These are phyloP conservation scores for Cheilosia vernalis DNA, from an alignment of 2,888 invertebrate species.

Conservation along the genomic window DNA sequence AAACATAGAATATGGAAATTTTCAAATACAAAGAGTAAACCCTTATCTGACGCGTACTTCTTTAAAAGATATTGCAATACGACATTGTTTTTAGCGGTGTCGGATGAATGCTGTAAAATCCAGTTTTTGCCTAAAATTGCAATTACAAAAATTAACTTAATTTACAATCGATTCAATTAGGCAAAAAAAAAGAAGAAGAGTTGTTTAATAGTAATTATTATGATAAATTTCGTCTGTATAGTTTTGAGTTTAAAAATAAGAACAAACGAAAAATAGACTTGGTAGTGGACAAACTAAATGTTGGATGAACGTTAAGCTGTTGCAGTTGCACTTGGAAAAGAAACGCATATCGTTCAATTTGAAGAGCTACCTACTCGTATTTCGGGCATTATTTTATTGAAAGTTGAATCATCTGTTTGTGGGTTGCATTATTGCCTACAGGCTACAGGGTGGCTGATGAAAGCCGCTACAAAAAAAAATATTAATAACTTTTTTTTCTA, in stretches of 20 bases:
- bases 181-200: slow-evolving; percentile 29
- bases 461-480: too few relatives aligned
- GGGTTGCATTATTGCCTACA: too few relatives aligned
- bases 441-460: too few relatives aligned
- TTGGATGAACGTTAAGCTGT: neutral
- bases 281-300: slow-evolving; percentile 38
- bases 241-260: slow-evolving; percentile 19
- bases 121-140: slow-evolving; percentile 92
- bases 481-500: too few relatives aligned
- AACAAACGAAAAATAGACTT: slow-evolving; percentile 18
- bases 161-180: slow-evolving; percentile 76
- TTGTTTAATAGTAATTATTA: slow-evolving; percentile 39
- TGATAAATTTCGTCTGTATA: slow-evolving; percentile 46
- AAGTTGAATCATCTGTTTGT: too few relatives aligned
- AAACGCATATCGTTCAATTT: neutral
- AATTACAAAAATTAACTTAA: slow-evolving; percentile 84
- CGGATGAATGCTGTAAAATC: slow-evolving; percentile 96
- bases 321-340: slow-evolving; percentile 5
- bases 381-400: too few relatives aligned
- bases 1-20: slow-evolving; percentile 57
- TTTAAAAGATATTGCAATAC: slow-evolving; percentile 95
- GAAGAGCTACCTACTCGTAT: too few relatives aligned
- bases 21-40: slow-evolving; percentile 74
- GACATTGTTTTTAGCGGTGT: slow-evolving; percentile 92
- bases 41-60: slow-evolving; percentile 87